Base-by-base conservation (phyloP, 2,888 invertebrate genomes). In the Caradrina kadenii region DNA sequence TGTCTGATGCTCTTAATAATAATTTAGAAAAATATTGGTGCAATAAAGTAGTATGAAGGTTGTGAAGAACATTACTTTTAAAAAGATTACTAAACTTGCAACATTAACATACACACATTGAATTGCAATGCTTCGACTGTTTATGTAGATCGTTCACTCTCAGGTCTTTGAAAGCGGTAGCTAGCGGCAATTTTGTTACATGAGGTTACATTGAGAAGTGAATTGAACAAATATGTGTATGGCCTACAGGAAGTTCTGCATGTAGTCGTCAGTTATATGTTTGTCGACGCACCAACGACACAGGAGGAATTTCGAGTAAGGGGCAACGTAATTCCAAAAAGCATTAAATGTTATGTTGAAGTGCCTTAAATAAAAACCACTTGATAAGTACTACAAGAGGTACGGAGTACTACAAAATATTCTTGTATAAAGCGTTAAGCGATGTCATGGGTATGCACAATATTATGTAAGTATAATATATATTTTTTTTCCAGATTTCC, bases 181-280 rank as follows among this genome's bases (percentile, higher is more conserved):
- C 61, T 72, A 48, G 19, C 1, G 13, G 39, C 26, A 59, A 70
- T 58, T 63, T 52, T 58, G 26, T 49, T 63, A 48, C 11, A 22
- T 15, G 2, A 19, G 26, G 17, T n/a, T n/a, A n/a, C n/a, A n/a
- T n/a, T n/a, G n/a, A 31, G 48, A 31, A 42, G 13, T 72, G 53
- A 54, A 70, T 31, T 63, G 31, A 31, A 31, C 31, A 31, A 31
- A 31, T 31, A 31, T 7, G 2, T 31, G 4, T 35, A 35, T 8
- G 35, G 35, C 35, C 8, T 35, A 31, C 7, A 31, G 6, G 35
- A 8, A 35, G 7, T 35, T 35, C 8, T 35, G 8, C 35, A 35
- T 35, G 35, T 35, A 8, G 8, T 8, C 1, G 8, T 8, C 35
- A 35, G 8, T 35, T 35, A 8, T 8, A 35, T 7, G 35, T 35